A percentile compares a stretch with the other conserved stretches of the same genome.
These are phyloP conservation scores for Sericinus montela DNA, from an alignment of 2,888 invertebrate genomes.

Conservation along the genomic window DNA sequence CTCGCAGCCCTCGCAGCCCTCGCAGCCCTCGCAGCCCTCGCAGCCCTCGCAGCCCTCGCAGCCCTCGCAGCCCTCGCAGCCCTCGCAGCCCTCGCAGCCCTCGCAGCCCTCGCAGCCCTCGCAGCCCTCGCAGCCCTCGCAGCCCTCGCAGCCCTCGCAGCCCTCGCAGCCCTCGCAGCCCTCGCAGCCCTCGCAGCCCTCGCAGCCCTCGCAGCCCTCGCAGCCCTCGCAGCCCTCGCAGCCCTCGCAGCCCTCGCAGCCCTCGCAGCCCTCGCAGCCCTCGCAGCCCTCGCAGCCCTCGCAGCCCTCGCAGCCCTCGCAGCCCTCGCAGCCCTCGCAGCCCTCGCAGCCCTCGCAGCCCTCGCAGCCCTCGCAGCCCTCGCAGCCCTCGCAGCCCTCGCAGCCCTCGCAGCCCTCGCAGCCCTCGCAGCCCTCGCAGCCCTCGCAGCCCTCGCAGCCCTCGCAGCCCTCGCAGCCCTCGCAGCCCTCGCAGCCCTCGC, in stretches of 20 bases:
- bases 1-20: slow-evolving; percentile 26
- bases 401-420: slow-evolving; percentile 27
- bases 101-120: slow-evolving; percentile 24
- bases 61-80: slow-evolving; percentile 24
- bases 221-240: slow-evolving; percentile 27
- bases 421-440: slow-evolving; percentile 24
- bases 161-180: slow-evolving; percentile 25
- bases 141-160: slow-evolving; percentile 25
- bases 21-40: slow-evolving; percentile 27
- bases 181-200: slow-evolving; percentile 26
- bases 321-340: slow-evolving; percentile 25
- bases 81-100: slow-evolving; percentile 24
- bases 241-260: slow-evolving; percentile 24
- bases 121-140: slow-evolving; percentile 24
- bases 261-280: slow-evolving; percentile 24
- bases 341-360: slow-evolving; percentile 25
- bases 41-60: slow-evolving; percentile 27
- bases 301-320: slow-evolving; percentile 24
- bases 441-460: slow-evolving; percentile 24
- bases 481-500: slow-evolving; percentile 24
- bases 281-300: slow-evolving; percentile 24
- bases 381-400: slow-evolving; percentile 27
- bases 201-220: slow-evolving; percentile 27
- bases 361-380: slow-evolving; percentile 26
- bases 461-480: slow-evolving; percentile 24